Base-by-base conservation (phyloP, 2,888 invertebrate species). In the Xestia ashworthii region DNA sequence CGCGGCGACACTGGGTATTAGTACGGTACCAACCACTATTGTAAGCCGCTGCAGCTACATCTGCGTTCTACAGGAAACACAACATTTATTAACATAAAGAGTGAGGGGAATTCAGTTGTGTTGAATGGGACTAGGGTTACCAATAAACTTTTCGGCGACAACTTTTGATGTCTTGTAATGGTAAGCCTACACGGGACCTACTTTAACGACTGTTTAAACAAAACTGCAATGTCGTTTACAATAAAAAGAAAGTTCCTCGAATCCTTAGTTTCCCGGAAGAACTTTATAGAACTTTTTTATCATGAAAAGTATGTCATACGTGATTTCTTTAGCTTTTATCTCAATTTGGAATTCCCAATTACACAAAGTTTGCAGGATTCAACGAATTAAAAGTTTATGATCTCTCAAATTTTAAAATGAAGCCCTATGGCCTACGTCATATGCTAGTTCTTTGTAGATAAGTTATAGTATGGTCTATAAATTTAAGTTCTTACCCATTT, bases 1-100 rank as follows among this genome's bases (percentile, higher is more conserved):
- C 93, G 50, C 94, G 93, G 46, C 95, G 93, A 86, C 95, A 95
- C 50, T 92, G 92, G 41, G 95, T 92, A 85, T 93, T 94, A 62
- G 94, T 94, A 78, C 92, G 91, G 88, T 95, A 95, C 96, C 96
- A 96, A 70, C 91, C 91, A 82, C 96, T 95, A 83, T 92, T 95
- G 88, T 95, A 96, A 5, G 95, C 95, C 0, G 95, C 94, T 11
- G 87, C 77, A 5, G 95, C 93, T 62, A 96, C 92, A 75, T 95
- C 93, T 71, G 92, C 93, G 81, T 95, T 96, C 96, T 96, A 89
- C 69, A 90, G 83, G 79, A 87, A 88, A 82, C 71, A 81, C 60
- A 72, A n/a, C 19, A 50, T 73, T 32, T 16, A 53, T 66, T 75
- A 16, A 55, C 32, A 67, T 41, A 12, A 12, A 38, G 22, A 32